These are phyloP conservation scores for Syngnathus acus DNA, from an alignment of 2,797 vertebrate genomes.

Conservation along the genomic window DNA sequence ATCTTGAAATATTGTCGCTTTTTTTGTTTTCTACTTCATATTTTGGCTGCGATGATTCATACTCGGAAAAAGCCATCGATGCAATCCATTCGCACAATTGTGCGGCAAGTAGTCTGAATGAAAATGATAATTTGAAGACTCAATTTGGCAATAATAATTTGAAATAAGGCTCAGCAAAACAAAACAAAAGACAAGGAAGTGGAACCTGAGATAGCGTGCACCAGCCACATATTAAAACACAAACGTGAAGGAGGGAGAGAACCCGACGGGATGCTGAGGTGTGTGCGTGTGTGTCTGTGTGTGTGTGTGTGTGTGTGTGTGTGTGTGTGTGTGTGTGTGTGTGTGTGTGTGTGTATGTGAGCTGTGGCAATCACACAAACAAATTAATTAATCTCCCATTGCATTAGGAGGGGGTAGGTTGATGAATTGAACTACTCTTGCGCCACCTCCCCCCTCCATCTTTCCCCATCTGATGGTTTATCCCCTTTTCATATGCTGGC, in stretches of 20 bases:
- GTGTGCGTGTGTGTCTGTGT: constrained; percentile 12
- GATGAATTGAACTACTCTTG: constrained; percentile 67
- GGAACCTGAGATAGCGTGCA: constrained; percentile 17
- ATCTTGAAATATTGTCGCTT: neutral
- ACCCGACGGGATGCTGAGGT: neutral
- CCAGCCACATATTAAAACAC: constrained; percentile 31
- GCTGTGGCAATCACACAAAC: constrained; percentile 72
- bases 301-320: constrained; percentile 3
- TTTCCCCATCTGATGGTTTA: constrained; percentile 15
- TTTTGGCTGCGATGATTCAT: neutral
- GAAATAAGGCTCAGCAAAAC: constrained; percentile 16
- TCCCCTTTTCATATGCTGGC: constrained; percentile 26
- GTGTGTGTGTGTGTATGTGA: constrained; percentile 2
- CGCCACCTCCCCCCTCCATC: constrained; percentile 21
- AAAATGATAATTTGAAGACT: constrained; percentile 14
- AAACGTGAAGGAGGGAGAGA: constrained; percentile 14
- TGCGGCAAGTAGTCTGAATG: neutral
- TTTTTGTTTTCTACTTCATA: neutral
- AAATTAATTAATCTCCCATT: constrained; percentile 74
- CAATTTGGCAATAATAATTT: constrained; percentile 19
- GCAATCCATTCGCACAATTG: constrained; percentile 20
- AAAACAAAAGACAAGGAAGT: constrained; percentile 35
- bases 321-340: constrained; percentile 6
- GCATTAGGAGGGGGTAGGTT: constrained; percentile 49
- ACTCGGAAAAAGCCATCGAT: constrained; percentile 12